Percentiles rank a stretch among this genome's conserved stretches.
These are phyloP conservation scores for Pararge aegeria DNA, from an alignment of 1,140 invertebrate species.

Conservation along the genomic window DNA sequence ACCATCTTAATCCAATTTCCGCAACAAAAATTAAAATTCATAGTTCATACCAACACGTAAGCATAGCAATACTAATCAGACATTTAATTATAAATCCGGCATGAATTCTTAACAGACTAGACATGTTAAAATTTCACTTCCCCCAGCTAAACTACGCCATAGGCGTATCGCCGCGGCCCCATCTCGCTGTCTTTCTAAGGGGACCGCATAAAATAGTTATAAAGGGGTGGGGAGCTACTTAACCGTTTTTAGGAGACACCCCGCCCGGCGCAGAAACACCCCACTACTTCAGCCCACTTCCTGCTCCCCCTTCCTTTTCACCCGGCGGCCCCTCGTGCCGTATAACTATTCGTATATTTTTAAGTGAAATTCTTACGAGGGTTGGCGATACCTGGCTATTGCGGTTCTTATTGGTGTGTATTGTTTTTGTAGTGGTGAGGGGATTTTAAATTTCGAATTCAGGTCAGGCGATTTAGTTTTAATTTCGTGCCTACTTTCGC, in stretches of 20 bases:
- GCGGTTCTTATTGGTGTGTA: constrained; percentile 51
- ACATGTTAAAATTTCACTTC: constrained; percentile 75
- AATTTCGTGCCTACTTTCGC: constrained; percentile 48
- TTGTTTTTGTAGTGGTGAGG: constrained; percentile 56
- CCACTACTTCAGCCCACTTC: constrained; percentile 65
- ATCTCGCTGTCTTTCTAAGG: constrained; percentile 77
- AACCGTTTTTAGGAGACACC: constrained; percentile 78
- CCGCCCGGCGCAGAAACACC: constrained; percentile 59
- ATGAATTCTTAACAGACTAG: constrained; percentile 75
- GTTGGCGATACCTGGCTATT: constrained; percentile 67
- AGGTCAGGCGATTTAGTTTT: constrained; percentile 74
- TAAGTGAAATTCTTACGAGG: constrained; percentile 69
- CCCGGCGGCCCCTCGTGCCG: constrained; percentile 31
- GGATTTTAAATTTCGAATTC: constrained; percentile 59
- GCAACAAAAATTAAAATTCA: constrained; percentile 24
- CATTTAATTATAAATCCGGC: constrained; percentile 73
- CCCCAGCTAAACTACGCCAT: constrained; percentile 54
- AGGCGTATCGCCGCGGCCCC: constrained; percentile 60
- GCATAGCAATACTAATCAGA: constrained; percentile 65
- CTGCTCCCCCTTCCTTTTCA: constrained; percentile 46
- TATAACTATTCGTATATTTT: constrained; percentile 76
- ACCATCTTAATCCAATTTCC: background rate
- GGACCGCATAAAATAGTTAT: constrained; percentile 79
- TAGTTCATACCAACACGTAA: constrained; percentile 37
- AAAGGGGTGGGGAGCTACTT: constrained; percentile 76